Evolutionary conservation across 2,888 invertebrate species (phyloP), one percentile per base, ranked within the genome.

Genomic region (Synanthedon vespiformis): DNA sequence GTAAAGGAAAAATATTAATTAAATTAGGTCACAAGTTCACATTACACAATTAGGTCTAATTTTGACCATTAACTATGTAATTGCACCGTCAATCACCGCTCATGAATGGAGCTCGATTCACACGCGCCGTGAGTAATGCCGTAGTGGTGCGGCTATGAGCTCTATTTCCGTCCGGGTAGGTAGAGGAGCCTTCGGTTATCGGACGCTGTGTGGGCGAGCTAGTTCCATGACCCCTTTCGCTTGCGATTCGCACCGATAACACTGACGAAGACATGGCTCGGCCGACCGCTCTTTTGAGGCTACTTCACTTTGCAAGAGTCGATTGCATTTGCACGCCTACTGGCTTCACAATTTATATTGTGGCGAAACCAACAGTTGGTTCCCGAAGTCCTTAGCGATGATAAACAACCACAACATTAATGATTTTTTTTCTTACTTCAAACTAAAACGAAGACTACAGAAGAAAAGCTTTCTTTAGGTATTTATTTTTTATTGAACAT

Each of bases 211-310:
- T 72, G 67, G 76, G 72, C 72, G 73, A 68, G 68, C 67, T 63
- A 34, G 34, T 34, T 76, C 74, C 66, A 65, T 77, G 81, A 80
- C 80, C 82, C 70, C 73, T 68, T 75, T 72, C 63, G 50, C 14
- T 47, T 16, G 48, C 48, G 48, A 48, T 48, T 48, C 18, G 48
- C 10, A 12, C 16, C 48, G 48, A 48, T 48, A 18, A n/a, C 44
- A 13, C 44, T 44, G 34, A 44, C 44, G 14, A 44, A 10, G 44
- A 44, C 44, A 34, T 34, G 34, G 34, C 34, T 34, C 10, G 34
- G 34, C 34, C 34, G 34, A 10, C 34, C 34, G 10, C 34, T 5
- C 22, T 5, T 22, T 22, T 22, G 4, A 22, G 5, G 22, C 22
- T 22, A 34, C 34, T 34, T 34, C 5, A 34, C 34, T 34, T 34